Base-by-base conservation (phyloP, 2,888 invertebrate species). In the Gari tellinella region DNA sequence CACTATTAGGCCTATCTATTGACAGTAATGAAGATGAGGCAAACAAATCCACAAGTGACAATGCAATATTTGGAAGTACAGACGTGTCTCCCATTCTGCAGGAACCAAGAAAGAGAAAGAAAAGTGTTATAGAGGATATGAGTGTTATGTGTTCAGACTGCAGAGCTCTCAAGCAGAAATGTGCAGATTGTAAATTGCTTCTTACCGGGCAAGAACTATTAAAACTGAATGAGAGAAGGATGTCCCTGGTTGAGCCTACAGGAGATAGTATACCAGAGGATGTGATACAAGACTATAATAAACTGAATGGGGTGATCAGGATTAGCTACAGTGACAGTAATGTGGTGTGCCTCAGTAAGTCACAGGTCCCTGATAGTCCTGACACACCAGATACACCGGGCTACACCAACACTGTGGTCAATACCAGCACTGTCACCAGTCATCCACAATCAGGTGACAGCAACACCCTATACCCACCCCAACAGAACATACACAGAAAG, bases 111-210 rank as follows among this genome's bases (percentile, higher is more conserved):
- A 21, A 41, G 15, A 56, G 75, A 41, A 60, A 41, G 38, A 41
- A 45, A 19, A 69, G 66, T 53, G 66, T 63, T 1, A 61, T 75
- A 17, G 69, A 75, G 7, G 69, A 75, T 41, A 62, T 69, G 4
- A 69, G 66, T 58, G 53, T 53, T 2, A 15, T 69, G 21, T 75
- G 75, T 53, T 58, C 61, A 25, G 75, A 69, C 10, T 75, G 75
- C 48, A 75, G 52, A 17, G 45, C 40, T 21, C 41, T 57, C 10
- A 52, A 61, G 53, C 37, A 55, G 23, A 75, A 58, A 23, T 75
- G 75, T 25, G 40, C 21, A 12, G 75, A 75, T 26, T 75, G 75
- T 56, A 37, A 14, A 2, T 57, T 61, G n/a, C 52, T 75, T 12
- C 21, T 75, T 8, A 62, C 52, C n/a, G 53, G 62, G 12, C 74